Evolutionary conservation across 2,888 invertebrate species (phyloP).

Genomic region (Mycogona germanica): DNA sequence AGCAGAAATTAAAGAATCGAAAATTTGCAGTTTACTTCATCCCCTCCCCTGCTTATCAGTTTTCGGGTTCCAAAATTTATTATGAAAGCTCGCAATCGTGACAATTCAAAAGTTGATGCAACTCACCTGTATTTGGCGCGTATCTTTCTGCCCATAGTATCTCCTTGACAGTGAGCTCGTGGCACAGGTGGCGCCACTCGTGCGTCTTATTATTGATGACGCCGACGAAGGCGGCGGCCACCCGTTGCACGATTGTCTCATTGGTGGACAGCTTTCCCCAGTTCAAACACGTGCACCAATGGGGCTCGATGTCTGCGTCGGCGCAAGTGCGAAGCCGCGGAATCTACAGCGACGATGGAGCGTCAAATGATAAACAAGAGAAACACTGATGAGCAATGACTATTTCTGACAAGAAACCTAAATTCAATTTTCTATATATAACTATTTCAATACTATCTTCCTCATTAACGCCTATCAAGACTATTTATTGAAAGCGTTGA

Average conservation of each 20-base stretch:
- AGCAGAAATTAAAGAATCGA: too few relatives aligned
- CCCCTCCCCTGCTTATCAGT: too few relatives aligned
- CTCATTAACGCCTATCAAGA: too few relatives aligned
- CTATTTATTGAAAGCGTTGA: too few relatives aligned
- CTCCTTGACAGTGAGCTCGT: constrained; percentile 44
- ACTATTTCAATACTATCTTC: too few relatives aligned
- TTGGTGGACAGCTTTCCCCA: constrained; percentile 53
- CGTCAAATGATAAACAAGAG: background rate
- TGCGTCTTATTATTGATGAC: constrained; percentile 40
- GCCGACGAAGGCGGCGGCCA: constrained; percentile 39
- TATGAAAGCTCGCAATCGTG: too few relatives aligned
- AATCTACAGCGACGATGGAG: constrained; percentile 38
- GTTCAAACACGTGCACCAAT: constrained; percentile 90
- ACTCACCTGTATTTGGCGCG: constrained; percentile 38
- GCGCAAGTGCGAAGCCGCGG: constrained; percentile 64
- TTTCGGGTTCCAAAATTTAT: too few relatives aligned
- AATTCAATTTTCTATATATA: too few relatives aligned
- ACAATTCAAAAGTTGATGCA: too few relatives aligned
- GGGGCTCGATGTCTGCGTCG: constrained; percentile 81
- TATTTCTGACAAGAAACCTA: background rate
- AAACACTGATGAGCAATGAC: background rate
- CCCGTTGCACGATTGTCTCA: constrained; percentile 40
- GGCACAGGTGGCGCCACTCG: constrained; percentile 29
- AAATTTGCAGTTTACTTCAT: too few relatives aligned
- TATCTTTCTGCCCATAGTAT: constrained; percentile 58